These are phyloP conservation scores for Equus przewalskii DNA, from an alignment of 2,113 vertebrate species.

Conservation along the genomic window DNA sequence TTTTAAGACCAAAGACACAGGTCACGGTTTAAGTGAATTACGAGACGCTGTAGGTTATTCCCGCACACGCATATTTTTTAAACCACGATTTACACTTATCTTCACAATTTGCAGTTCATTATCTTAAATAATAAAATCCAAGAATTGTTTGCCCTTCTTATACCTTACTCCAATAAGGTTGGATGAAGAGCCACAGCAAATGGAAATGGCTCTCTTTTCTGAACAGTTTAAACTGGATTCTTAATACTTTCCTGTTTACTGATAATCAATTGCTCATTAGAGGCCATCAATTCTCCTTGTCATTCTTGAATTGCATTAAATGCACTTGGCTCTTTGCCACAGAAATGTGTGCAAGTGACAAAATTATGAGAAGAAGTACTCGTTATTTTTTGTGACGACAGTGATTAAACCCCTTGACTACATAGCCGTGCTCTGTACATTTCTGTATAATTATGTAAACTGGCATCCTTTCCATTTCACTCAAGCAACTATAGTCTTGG, in stretches of 20 bases:
- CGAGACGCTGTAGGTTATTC: not conserved
- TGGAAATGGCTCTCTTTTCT: conserved; percentile 23
- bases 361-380: conserved; percentile 55
- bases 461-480: conserved; percentile 15
- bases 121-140: conserved; percentile 37
- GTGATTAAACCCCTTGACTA: conserved; percentile 60
- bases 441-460: conserved; percentile 56
- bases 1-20: not conserved
- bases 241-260: conserved; percentile 56
- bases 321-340: conserved; percentile 77
- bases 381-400: conserved; percentile 24
- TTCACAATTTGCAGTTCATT: not conserved
- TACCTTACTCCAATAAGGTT: not conserved
- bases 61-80: not conserved
- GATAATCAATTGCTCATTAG: conserved; percentile 85
- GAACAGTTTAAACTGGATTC: not conserved
- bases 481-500: not conserved
- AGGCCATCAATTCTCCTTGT: conserved; percentile 81
- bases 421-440: not conserved
- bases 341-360: conserved; percentile 47
- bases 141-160: not conserved
- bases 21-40: not conserved
- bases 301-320: conserved; percentile 70
- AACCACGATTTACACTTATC: not conserved
- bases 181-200: not conserved